Conservation (phyloP, 1,140 invertebrate species). For the Tribolium castaneum region DNA sequence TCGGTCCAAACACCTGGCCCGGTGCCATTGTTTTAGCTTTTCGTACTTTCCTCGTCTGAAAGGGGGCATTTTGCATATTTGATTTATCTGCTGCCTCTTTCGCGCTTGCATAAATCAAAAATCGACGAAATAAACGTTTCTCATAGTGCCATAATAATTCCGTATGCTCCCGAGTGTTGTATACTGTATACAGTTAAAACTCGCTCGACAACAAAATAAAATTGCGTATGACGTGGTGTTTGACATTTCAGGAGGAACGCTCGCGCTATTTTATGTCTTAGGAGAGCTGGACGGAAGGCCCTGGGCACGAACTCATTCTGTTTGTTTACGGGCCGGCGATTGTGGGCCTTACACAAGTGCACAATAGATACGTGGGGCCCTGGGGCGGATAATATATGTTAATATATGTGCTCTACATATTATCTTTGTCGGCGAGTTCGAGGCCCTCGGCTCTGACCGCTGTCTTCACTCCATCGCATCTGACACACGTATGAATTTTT, state of each 20-base stretch:
- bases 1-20: slow-evolving; percentile 52
- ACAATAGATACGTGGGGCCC: slow-evolving; percentile 44
- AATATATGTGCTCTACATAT: slow-evolving; percentile 60
- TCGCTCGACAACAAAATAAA: slow-evolving; percentile 50
- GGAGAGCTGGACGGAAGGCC: slow-evolving; percentile 23
- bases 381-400: slow-evolving; percentile 55
- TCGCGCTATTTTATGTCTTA: slow-evolving; percentile 44
- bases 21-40: slow-evolving; percentile 46
- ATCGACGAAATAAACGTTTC: slow-evolving; percentile 10
- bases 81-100: slow-evolving; percentile 38
- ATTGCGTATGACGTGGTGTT: slow-evolving; percentile 52
- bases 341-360: slow-evolving; percentile 28
- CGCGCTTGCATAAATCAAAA: slow-evolving; percentile 37
- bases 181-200: slow-evolving; percentile 28
- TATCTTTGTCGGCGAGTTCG: slow-evolving; percentile 57
- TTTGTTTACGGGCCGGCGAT: slow-evolving; percentile 46
- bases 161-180: slow-evolving; percentile 14
- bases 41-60: slow-evolving; percentile 18
- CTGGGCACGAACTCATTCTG: slow-evolving; percentile 27
- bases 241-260: slow-evolving; percentile 49
- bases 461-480: slow-evolving; percentile 32
- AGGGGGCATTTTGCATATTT: slow-evolving; percentile 43
- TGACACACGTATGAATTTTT: slow-evolving; percentile 4
- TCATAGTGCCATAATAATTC: slow-evolving; percentile 33
- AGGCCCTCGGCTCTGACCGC: slow-evolving; percentile 37